These are phyloP conservation scores for Cheilosia impressa DNA, from an alignment of 2,888 invertebrate species.

Conservation along the genomic window DNA sequence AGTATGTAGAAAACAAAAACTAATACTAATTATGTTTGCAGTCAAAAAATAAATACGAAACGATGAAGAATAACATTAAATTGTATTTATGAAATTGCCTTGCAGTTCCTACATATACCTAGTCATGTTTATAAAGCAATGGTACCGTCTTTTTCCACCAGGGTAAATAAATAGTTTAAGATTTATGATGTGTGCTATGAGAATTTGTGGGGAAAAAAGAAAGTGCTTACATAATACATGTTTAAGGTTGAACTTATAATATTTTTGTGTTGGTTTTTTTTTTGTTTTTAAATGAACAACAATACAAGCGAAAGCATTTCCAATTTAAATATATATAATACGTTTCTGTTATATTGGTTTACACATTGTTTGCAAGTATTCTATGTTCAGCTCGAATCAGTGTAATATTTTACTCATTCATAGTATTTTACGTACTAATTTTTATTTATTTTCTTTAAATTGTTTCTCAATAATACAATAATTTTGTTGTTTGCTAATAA, in stretches of 20 bases:
- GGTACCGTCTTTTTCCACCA: slow-evolving; percentile 56
- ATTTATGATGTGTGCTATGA: slow-evolving; percentile 6
- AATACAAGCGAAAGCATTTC: slow-evolving; percentile 68
- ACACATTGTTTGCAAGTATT: slow-evolving; percentile 37
- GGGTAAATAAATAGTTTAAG: slow-evolving; percentile 18
- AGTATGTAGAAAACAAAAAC: slow-evolving; percentile 13
- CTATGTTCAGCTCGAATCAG: slow-evolving; percentile 66
- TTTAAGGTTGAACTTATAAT: neutral
- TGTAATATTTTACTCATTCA: slow-evolving; percentile 57
- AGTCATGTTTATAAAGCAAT: slow-evolving; percentile 56
- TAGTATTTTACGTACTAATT: slow-evolving; percentile 53
- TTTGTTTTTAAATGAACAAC: slow-evolving; percentile 60
- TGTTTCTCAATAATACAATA: slow-evolving; percentile 55
- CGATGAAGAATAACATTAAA: slow-evolving; percentile 37
- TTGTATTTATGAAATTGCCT: slow-evolving; percentile 31
- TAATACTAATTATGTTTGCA: slow-evolving; percentile 48
- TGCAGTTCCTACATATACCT: slow-evolving; percentile 34
- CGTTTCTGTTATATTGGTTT: slow-evolving; percentile 54
- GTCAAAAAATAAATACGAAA: slow-evolving; percentile 56
- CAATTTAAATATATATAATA: slow-evolving; percentile 47
- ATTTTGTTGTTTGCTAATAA: slow-evolving; percentile 75
- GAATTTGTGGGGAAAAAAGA: slow-evolving; percentile 18
- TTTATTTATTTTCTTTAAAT: slow-evolving; percentile 23
- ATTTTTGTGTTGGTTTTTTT: neutral
- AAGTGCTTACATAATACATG: slow-evolving; percentile 49